Percentiles rank a stretch among this genome's conserved stretches.
These are phyloP conservation scores for Eudyptes chrysolophus DNA, from an alignment of 2,113 vertebrate genomes.

Conservation along the genomic window DNA sequence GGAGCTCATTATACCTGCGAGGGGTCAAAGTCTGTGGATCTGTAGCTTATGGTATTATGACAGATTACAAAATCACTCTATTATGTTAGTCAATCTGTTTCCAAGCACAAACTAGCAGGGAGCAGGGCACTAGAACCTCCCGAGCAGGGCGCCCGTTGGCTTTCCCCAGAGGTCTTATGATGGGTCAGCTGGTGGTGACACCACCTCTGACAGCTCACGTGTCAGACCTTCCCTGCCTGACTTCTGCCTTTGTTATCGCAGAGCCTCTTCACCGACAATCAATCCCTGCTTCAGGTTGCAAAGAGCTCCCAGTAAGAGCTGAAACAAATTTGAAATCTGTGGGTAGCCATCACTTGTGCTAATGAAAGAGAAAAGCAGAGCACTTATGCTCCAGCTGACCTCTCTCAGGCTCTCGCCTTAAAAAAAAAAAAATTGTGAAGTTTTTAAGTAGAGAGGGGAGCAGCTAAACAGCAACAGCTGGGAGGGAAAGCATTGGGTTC, in stretches of 20 bases:
- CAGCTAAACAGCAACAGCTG: constrained; percentile 52
- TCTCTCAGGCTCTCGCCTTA: constrained; percentile 41
- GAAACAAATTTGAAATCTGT: constrained; percentile 41
- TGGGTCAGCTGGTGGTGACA: constrained; percentile 92
- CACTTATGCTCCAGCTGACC: constrained; percentile 68
- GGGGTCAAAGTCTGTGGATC: constrained; percentile 95
- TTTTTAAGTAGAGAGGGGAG: background rate
- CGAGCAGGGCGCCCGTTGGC: constrained; percentile 69
- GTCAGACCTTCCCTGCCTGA: constrained; percentile 82
- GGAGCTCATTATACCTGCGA: constrained; percentile 91
- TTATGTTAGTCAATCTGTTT: constrained; percentile 89
- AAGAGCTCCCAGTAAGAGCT: constrained; percentile 26
- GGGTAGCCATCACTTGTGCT: constrained; percentile 49
- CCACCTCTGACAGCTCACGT: constrained; percentile 79
- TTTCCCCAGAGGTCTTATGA: constrained; percentile 81
- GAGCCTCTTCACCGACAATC: constrained; percentile 64
- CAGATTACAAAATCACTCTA: constrained; percentile 96
- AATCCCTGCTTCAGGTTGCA: constrained; percentile 59
- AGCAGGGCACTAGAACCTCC: constrained; percentile 66
- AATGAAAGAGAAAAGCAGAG: constrained; percentile 73
- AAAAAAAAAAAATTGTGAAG: background rate
- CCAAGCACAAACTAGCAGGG: constrained; percentile 75
- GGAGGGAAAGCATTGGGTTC: background rate
- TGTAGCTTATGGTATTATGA: constrained; percentile 92
- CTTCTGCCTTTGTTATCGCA: constrained; percentile 75